Percentiles rank a stretch among this genome's conserved stretches.
Conservation (phyloP, 1,140 invertebrate species). For the Helicoverpa zea region DNA sequence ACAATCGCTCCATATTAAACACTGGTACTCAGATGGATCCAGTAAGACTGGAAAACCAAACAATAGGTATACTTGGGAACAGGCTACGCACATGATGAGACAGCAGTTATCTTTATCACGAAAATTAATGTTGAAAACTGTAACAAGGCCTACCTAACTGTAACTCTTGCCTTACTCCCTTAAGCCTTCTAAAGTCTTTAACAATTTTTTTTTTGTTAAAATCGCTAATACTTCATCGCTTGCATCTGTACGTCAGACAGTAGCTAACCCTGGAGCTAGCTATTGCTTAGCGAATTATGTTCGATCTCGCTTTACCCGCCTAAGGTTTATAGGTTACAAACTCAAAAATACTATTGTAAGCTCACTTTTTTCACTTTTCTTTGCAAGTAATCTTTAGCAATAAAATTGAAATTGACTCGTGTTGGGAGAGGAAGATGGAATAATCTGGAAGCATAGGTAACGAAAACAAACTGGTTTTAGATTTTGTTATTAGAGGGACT, state of each 20-base stretch:
- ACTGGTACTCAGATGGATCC: not conserved
- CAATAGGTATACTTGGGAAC: no score
- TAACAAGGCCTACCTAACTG: no score
- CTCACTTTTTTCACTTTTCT: not conserved
- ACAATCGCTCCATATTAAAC: no score
- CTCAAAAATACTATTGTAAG: slow-evolving; percentile 41
- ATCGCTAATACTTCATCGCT: slow-evolving; percentile 51
- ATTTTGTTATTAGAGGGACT: no score
- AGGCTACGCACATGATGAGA: no score
- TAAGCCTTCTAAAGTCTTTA: not conserved
- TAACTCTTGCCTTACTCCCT: not conserved
- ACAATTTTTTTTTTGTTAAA: not conserved
- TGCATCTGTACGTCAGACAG: slow-evolving; percentile 57
- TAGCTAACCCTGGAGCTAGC: slow-evolving; percentile 73
- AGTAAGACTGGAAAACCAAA: no score
- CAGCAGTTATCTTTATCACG: no score
- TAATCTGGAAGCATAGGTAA: no score
- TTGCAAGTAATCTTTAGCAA: not conserved
- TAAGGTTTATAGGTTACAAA: slow-evolving; percentile 64
- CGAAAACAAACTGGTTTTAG: no score
- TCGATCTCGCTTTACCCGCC: slow-evolving; percentile 67
- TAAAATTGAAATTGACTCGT: no score
- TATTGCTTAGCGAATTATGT: slow-evolving; percentile 75
- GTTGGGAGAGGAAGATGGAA: no score
- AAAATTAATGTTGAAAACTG: no score